Evolutionary conservation across 2,113 vertebrate species (phyloP), one percentile per base, ranked within the genome.

Genomic region (Mobula birostris): DNA sequence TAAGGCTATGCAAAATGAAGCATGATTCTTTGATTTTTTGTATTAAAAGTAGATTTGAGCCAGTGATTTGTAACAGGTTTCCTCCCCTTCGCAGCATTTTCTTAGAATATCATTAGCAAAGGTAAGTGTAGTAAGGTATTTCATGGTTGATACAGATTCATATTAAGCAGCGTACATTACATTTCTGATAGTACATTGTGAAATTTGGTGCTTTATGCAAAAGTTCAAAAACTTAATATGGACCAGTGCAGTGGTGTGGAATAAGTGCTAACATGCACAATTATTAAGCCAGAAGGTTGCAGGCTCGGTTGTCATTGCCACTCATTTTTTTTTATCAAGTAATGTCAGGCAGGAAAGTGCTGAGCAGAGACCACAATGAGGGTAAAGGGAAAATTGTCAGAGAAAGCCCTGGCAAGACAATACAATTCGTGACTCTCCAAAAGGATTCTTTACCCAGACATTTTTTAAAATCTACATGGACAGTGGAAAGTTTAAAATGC

Each of bases 1-100:
- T 95, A 94, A 96, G 96, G 96, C 96, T 95, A 95, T 82, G 95
- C 95, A 95, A 96, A 97, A 96, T 96, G 95, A 96, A 96, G 95
- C 94, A 8, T 94, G 94, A 15, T 83, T 96, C 91, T 95, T 94
- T 91, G 94, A 96, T 95, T 95, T 27, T 94, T 95, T 94, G 1
- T 15, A 94, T 95, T 1, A 85, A 95, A 94, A 94, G 21, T 95
- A 95, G 95, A 61, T 76, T 0, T 63, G 94, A 96, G 94, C 94
- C 95, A 94, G 72, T 74, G 95, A 94, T 70, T 6, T 90, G 95
- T 90, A 94, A 68, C 88, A 56, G 79, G 91, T 76, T 93, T 74
- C 91, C 91, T 27, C 91, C 91, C 66, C 48, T 74, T 93, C 68
- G 24, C 7, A 74, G 91, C 36, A 40, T 93, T 93, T 74, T 93